These are phyloP conservation scores for Eulithis testata DNA, from an alignment of 2,888 invertebrate species.

Conservation along the genomic window DNA sequence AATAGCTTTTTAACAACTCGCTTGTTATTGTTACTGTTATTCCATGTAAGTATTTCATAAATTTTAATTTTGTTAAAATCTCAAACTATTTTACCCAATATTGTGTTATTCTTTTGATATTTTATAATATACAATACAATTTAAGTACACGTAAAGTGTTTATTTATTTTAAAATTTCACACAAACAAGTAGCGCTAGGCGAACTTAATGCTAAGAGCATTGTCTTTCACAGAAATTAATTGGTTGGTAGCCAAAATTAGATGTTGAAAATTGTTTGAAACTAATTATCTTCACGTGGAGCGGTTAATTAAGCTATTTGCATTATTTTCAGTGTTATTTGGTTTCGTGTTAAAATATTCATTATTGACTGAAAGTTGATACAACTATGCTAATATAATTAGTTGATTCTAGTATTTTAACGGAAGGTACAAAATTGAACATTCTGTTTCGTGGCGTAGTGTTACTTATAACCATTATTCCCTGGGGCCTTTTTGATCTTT, in stretches of 20 bases:
- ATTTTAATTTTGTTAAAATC: slow-evolving; percentile 8
- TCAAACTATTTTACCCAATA: slow-evolving; percentile 18
- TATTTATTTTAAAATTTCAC: neutral
- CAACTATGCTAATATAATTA: too few relatives aligned
- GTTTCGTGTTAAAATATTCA: slow-evolving; percentile 1
- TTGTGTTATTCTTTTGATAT: slow-evolving; percentile 31
- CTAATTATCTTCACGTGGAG: slow-evolving; percentile 5
- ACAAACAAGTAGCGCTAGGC: too few relatives aligned
- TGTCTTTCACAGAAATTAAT: slow-evolving; percentile 19
- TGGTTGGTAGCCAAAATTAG: slow-evolving; percentile 8
- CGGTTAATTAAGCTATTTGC: slow-evolving; percentile 5
- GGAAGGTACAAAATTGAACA: too few relatives aligned
- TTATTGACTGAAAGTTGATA: neutral
- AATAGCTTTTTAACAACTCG: slow-evolving; percentile 26
- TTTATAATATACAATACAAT: slow-evolving; percentile 35
- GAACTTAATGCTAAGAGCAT: too few relatives aligned
- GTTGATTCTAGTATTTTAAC: too few relatives aligned
- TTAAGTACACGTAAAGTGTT: slow-evolving; percentile 20
- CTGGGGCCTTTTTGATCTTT: too few relatives aligned
- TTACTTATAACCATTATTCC: too few relatives aligned
- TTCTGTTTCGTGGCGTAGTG: too few relatives aligned
- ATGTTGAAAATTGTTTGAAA: neutral
- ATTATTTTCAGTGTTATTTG: slow-evolving; percentile 1
- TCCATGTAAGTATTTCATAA: slow-evolving; percentile 6
- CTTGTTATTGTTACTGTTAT: slow-evolving; percentile 9